Evolutionary conservation across 1,140 invertebrate species (phyloP).

Genomic region (Ditylenchus dipsaci): DNA sequence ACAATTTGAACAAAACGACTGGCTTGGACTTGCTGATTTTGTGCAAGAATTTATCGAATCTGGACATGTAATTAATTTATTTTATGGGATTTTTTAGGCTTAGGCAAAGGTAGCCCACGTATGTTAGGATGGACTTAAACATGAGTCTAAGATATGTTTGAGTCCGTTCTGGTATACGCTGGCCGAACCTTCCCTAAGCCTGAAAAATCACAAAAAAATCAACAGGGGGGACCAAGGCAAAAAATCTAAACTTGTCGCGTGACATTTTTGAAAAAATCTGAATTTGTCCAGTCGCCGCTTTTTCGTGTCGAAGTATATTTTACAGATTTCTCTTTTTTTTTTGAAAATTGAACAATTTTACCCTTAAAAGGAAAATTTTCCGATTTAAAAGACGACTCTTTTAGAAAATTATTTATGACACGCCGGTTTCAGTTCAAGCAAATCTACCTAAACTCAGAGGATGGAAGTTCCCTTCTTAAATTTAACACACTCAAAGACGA

Average conservation of each 20-base stretch:
- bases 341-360: background rate
- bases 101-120: too few species aligned
- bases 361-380: background rate
- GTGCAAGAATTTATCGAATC: slow-evolving; percentile 24
- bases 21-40: slow-evolving; percentile 17
- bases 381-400: background rate
- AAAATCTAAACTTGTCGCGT: too few species aligned
- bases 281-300: too few species aligned
- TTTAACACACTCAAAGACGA: background rate
- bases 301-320: too few species aligned
- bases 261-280: too few species aligned
- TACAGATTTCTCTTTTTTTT: too few species aligned
- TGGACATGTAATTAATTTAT: slow-evolving; percentile 1
- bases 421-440: slow-evolving; percentile 2
- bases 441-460: slow-evolving; percentile 1
- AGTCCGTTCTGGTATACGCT: too few species aligned
- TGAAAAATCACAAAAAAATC: too few species aligned
- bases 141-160: too few species aligned
- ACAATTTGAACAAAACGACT: slow-evolving; percentile 20
- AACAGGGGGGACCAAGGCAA: too few species aligned
- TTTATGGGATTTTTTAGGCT: background rate
- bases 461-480: background rate
- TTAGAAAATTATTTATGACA: background rate
- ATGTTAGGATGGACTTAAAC: too few species aligned
- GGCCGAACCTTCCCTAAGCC: too few species aligned